phyloP scores from a whole-genome alignment of 2,113 vertebrate genomes.

The Dissostichus mawsoni region DNA sequence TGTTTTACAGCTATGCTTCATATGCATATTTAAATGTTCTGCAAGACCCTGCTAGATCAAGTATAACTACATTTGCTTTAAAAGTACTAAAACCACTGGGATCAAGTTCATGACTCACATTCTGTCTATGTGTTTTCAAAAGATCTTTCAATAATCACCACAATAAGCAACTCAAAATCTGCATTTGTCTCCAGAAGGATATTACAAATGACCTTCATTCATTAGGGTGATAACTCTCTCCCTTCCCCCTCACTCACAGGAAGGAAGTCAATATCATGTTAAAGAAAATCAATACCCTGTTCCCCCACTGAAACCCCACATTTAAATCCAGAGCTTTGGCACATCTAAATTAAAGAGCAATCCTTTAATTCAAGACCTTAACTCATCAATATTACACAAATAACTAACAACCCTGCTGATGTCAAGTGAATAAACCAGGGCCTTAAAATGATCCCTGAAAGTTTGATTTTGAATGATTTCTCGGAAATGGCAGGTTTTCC shows the following conservation, averaged over 20 bases:
- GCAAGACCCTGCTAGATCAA: neutral
- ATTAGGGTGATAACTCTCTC: conserved; percentile 67
- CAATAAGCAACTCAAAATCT: conserved; percentile 38
- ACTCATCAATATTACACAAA: conserved; percentile 56
- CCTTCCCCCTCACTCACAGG: conserved; percentile 62
- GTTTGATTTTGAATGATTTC: conserved; percentile 3
- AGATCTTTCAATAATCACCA: conserved; percentile 29
- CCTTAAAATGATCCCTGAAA: neutral
- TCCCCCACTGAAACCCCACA: conserved; percentile 62
- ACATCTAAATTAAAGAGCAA: conserved; percentile 54
- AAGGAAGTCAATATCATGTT: conserved; percentile 78
- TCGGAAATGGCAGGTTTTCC: neutral
- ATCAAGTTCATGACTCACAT: conserved; percentile 19
- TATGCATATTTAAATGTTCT: neutral
- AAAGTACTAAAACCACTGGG: conserved; percentile 5
- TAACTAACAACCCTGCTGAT: conserved; percentile 12
- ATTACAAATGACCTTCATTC: conserved; percentile 73
- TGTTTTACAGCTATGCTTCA: neutral
- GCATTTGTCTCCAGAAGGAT: conserved; percentile 54
- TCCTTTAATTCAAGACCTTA: conserved; percentile 58
- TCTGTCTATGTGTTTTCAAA: conserved; percentile 13
- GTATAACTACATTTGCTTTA: neutral
- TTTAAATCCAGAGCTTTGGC: conserved; percentile 59
- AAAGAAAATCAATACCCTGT: conserved; percentile 82
- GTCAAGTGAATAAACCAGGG: conserved; percentile 1